phyloP scores from a whole-genome alignment of 1,140 invertebrate species.

The Drosophila ironensis region DNA sequence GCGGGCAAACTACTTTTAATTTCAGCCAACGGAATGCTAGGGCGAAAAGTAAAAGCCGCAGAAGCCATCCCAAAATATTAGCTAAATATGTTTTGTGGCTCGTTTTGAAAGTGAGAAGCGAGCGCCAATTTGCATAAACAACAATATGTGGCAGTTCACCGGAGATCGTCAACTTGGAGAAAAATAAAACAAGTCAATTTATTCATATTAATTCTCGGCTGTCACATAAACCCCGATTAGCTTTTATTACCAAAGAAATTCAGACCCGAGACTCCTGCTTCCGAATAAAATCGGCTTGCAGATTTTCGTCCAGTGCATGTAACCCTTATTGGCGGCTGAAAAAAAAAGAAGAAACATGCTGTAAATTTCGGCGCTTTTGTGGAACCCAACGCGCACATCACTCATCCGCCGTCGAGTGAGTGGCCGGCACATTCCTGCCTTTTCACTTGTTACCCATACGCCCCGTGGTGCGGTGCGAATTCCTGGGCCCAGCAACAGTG shows the following conservation, averaged over 20 bases:
- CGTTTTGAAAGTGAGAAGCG: conserved; percentile 52
- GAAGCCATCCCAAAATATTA: conserved; percentile 63
- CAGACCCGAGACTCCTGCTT: too few species aligned
- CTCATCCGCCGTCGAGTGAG: conserved; percentile 17
- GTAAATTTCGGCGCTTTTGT: conserved; percentile 25
- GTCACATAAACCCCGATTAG: background rate
- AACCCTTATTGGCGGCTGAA: background rate
- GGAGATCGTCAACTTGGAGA: background rate
- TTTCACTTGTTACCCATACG: conserved; percentile 79
- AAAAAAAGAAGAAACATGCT: conserved; percentile 28
- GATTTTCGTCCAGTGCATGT: background rate
- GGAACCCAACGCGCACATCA: background rate
- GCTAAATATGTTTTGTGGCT: conserved; percentile 56
- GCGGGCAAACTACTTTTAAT: conserved; percentile 66
- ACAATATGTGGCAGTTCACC: conserved; percentile 22
- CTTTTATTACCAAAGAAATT: background rate
- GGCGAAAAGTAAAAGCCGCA: conserved; percentile 69
- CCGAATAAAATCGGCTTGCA: too few species aligned
- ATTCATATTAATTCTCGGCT: background rate
- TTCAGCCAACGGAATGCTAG: conserved; percentile 42
- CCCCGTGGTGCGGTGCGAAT: conserved; percentile 70
- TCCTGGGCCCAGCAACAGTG: conserved; percentile 9
- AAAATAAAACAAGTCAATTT: background rate
- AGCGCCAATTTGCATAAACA: conserved; percentile 66
- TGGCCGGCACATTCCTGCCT: conserved; percentile 55